A percentile compares a stretch with the other conserved stretches of the same genome.
These are phyloP conservation scores for Hoplodrina ambigua DNA, from an alignment of 2,888 invertebrate species.

Conservation along the genomic window DNA sequence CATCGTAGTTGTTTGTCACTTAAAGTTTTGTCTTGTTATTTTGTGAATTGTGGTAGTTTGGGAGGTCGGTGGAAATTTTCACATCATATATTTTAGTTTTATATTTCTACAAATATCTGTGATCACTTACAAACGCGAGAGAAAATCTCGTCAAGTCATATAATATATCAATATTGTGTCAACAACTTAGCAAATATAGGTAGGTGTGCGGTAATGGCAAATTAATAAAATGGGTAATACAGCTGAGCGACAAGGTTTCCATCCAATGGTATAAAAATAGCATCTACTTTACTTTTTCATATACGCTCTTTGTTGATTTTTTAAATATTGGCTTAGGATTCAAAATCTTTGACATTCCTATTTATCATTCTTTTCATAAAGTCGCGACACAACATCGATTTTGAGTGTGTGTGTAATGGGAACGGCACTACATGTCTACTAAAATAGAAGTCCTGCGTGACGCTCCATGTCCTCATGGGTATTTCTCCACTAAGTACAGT, in stretches of 20 bases:
- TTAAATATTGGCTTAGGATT: conserved; percentile 2
- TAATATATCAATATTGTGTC: conserved; percentile 9
- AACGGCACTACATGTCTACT: no score
- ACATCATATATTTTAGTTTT: background rate
- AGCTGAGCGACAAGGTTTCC: background rate
- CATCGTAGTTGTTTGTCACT: conserved; percentile 52
- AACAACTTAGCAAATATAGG: conserved; percentile 6
- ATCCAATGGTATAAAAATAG: conserved; percentile 12
- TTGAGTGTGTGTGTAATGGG: no score
- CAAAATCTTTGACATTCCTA: conserved; percentile 1
- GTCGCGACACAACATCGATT: background rate
- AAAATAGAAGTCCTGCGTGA: background rate
- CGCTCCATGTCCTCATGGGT: background rate
- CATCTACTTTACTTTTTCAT: background rate
- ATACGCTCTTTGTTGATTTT: conserved; percentile 3
- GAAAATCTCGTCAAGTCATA: background rate
- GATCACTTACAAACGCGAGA: background rate
- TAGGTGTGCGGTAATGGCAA: background rate
- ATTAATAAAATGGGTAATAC: conserved; percentile 13
- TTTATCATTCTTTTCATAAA: background rate
- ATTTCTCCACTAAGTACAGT: conserved; percentile 1
- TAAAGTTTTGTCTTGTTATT: conserved; percentile 37
- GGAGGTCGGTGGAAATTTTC: conserved; percentile 12
- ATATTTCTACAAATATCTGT: background rate
- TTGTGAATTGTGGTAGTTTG: conserved; percentile 30